phyloP scores from a whole-genome alignment of 1,140 invertebrate species.

The Chrysomallon squamiferum region DNA sequence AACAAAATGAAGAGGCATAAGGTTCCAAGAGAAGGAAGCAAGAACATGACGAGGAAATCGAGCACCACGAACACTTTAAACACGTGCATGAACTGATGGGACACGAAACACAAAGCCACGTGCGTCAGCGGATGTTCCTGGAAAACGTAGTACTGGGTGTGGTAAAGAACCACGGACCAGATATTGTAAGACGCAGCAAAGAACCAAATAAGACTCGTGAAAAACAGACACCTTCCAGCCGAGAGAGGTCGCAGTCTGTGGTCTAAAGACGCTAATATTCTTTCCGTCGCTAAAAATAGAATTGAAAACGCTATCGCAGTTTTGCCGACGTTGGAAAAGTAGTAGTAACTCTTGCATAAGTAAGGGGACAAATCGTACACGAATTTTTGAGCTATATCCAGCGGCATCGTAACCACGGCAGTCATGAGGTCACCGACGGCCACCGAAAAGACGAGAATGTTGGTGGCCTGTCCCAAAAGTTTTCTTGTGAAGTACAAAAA shows the following conservation, averaged over 20 bases:
- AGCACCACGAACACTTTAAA: slow-evolving; percentile 30
- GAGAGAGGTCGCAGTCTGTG: slow-evolving; percentile 32
- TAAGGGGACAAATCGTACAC: slow-evolving; percentile 24
- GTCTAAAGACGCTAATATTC: slow-evolving; percentile 30
- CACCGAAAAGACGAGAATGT: slow-evolving; percentile 48
- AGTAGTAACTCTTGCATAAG: slow-evolving; percentile 40
- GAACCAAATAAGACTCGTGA: slow-evolving; percentile 45
- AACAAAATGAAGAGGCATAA: slow-evolving; percentile 17
- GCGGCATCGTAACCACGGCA: slow-evolving; percentile 31
- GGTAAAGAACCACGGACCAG: slow-evolving; percentile 45
- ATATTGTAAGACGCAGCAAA: slow-evolving; percentile 50
- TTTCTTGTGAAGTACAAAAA: slow-evolving; percentile 38
- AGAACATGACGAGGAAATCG: slow-evolving; percentile 36
- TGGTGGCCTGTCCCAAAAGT: slow-evolving; percentile 45
- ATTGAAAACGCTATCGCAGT: slow-evolving; percentile 42
- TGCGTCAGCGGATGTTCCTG: neutral
- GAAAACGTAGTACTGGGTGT: slow-evolving; percentile 9
- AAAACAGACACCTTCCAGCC: slow-evolving; percentile 46
- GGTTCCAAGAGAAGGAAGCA: slow-evolving; percentile 19
- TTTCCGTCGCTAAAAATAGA: slow-evolving; percentile 36
- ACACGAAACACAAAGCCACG: slow-evolving; percentile 27
- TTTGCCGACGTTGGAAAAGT: slow-evolving; percentile 37
- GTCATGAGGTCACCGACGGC: slow-evolving; percentile 38
- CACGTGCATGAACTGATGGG: slow-evolving; percentile 29
- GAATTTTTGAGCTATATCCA: slow-evolving; percentile 32